Evolutionary conservation across 92 coral and sea anemone species (phyloP), one percentile per base, ranked within the genome.

Genomic region (Epizoanthus illoricatus): DNA sequence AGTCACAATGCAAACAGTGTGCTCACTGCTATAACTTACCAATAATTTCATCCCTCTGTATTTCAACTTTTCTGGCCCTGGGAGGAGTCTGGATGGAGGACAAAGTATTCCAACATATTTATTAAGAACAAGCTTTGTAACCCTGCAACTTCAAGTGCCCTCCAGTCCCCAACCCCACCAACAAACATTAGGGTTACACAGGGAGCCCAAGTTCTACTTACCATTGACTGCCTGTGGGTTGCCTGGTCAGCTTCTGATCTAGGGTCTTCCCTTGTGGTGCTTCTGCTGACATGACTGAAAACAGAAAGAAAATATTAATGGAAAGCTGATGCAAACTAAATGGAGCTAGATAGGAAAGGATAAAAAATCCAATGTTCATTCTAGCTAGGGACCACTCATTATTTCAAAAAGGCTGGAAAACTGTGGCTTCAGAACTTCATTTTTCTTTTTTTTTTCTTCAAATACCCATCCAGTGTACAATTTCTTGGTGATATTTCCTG

Each of bases 171-270:
- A 28, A 2, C 36, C 36, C 36, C 36, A 28, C 36, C 36, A 28
- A 28, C 1, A 28, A 0, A 28, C 1, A 28, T 28, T 28, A 28
- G 36, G 36, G 36, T 17, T 64, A 19, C 28, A 55, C 3, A 41
- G 17, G n/a, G 9, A 17, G 43, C 49, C 13, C 17, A 72, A 41
- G 40, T 15, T 70, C 21, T 41, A 49, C 75, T 63, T 84, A 88
- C 97, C 97, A 92, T 92, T 43, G 82, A 21, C 11, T 84, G 88
- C 13, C 73, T 40, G 42, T 92, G 97, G 15, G 84, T 71, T 10
- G 88, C 97, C 80, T 90, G 97, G 74, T 92, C 97, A 5, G 90
- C 97, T 55, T 92, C 97, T 21, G 97, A 92, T 16, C 97, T 90
- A 24, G 97, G 97, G 67, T 92, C 97, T 52, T 92, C 97, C 75